Base-by-base conservation (phyloP, 1,140 invertebrate species). In the Drosophila miranda region DNA sequence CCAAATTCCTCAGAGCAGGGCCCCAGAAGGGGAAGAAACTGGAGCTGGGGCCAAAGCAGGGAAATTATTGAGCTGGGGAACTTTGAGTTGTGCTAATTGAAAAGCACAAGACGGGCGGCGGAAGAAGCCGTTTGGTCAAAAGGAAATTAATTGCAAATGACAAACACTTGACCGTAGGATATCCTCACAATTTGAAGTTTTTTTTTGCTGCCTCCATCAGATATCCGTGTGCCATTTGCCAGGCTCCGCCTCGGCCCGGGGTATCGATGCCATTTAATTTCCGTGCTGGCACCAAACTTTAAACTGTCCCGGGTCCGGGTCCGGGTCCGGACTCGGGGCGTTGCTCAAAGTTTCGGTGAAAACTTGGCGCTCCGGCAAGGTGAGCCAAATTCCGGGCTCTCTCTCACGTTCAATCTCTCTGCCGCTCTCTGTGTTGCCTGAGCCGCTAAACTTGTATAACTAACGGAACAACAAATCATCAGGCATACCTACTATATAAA, bases 71-170 rank as follows among this genome's bases (percentile, higher is more conserved):
- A 75, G 75, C 68, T 75, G 54, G 34, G 19, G 52, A 59, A 70
- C 49, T 74, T 75, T 74, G 60, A 75, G 60, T 57, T 56, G 50
- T 53, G 71, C 71, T 75, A 75, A 75, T 75, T 75, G 71, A 75
- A 86, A 84, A 84, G 70, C 41, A 68, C 58, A 66, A 70, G 59
- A 46, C 56, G 80, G 60, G 54, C 68, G 63, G 72, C 81, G 80
- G 76, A 84, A 75, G 66, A 77, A 61, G 58, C 54, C 57, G 58
- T 52, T 74, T 62, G 81, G 61, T 76, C 82, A 86, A 86, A 87
- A 70, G 82, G 71, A 87, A 87, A 86, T 81, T 86, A 87, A 87
- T 86, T 86, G 81, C 77, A 81, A 75, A 77, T 87, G 81, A 86
- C 82, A 87, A 86, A 81, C 78, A 86, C 78, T 81, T 87, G 62